Evolutionary conservation across 2,113 vertebrate genomes (phyloP), one percentile per base, ranked within the genome.

Genomic region (Calyptomena viridis): DNA sequence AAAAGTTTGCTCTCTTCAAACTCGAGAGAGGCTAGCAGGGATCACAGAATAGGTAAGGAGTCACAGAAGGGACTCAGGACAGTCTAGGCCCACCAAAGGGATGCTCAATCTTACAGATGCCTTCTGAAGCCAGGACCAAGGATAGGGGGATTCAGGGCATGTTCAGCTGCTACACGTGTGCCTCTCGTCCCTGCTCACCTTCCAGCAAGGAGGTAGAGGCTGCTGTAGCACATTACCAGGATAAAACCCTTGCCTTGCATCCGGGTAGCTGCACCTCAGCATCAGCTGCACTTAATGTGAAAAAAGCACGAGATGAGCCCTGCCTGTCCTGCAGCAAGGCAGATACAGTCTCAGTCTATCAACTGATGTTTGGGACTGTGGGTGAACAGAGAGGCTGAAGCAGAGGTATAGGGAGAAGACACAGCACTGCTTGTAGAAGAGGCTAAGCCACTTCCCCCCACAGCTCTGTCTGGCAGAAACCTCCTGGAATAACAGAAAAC

Each of bases 111-210:
- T 46, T 42, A 12, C 28, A 69, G 40, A 63, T 25, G 39, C 56
- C 8, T 87, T 39, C 74, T 81, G 40, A 24, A 28, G 49, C 28
- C 67, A 50, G 67, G 21, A 63, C 3, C 37, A 59, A 39, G 39
- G 47, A 47, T 4, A 19, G 39, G 35, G 20, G 60, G 20, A 46
- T 21, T 50, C 8, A 6, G 66, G 64, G 55, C 47, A 63, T 0
- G 11, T 3, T 66, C 53, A 68, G 37, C 75, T 53, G 46, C 23
- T 37, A 3, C 3, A 0, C 0, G 0, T 0, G 4, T 6, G 10
- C 16, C 71, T 75, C 56, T 28, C 1, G 3, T 56, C 81, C 72
- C 16, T 25, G 44, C 52, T 75, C 46, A 49, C 52, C 52, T 67
- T 35, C 69, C 66, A 67, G 68, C 23, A 24, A 33, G 39, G 12